Evolutionary conservation across 2,113 vertebrate genomes (phyloP).

Genomic region (Saimiri boliviensis): DNA sequence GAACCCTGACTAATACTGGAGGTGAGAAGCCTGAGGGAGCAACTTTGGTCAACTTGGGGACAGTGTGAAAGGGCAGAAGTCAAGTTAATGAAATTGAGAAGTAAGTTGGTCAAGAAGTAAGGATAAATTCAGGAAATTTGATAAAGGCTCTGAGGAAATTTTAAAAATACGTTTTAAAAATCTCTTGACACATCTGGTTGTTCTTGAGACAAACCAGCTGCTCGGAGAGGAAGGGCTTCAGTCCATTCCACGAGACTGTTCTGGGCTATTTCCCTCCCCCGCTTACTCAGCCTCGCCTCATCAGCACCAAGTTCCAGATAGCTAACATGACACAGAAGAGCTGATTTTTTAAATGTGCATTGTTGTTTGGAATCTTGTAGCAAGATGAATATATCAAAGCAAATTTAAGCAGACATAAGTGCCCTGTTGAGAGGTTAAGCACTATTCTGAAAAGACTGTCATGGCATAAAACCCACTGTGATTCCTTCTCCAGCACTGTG

Average conservation of each 20-base stretch:
- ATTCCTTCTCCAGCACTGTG: not conserved
- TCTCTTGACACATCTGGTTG: not conserved
- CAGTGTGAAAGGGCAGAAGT: not conserved
- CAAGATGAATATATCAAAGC: not conserved
- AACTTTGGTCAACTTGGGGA: not conserved
- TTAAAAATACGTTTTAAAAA: not conserved
- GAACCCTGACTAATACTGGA: not conserved
- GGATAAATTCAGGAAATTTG: not conserved
- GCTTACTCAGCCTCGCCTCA: not conserved
- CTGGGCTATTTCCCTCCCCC: not conserved
- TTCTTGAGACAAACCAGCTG: not conserved
- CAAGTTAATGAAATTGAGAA: not conserved
- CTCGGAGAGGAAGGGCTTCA: not conserved
- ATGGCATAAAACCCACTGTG: not conserved
- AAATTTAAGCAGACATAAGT: not conserved
- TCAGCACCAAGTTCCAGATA: not conserved
- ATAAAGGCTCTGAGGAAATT: not conserved
- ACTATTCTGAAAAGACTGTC: not conserved
- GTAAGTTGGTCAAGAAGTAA: not conserved
- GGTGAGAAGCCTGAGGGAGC: not conserved
- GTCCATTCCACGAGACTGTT: accelerated
- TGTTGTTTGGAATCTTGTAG: not conserved
- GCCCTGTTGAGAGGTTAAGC: not conserved
- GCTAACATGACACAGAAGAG: not conserved
- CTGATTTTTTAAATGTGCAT: not conserved